Evolutionary conservation across 2,888 invertebrate genomes (phyloP), one percentile per base, ranked within the genome.

Genomic region (Diarsia rubi): DNA sequence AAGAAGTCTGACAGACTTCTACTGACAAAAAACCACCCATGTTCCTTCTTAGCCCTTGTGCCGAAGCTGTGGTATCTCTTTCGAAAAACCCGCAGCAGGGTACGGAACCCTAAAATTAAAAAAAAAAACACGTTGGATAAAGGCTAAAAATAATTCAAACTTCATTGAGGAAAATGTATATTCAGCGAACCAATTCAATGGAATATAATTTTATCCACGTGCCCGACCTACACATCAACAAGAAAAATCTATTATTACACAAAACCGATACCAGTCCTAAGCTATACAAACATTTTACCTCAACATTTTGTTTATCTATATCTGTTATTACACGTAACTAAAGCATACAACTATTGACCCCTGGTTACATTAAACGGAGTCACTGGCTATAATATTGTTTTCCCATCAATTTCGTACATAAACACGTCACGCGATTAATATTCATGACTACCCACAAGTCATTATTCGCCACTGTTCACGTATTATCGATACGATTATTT

Each of bases 401-500:
- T 81, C 78, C 79, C 83, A 85, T 85, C 83, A 86, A 86, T 86
- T 89, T 87, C 71, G 65, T 86, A 82, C 80, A 86, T 86, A 87
- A 88, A 86, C 87, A 88, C 79, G 80, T 81, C 79, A 82, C 31
- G 68, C 45, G 75, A 86, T 89, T 80, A 89, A 89, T 89, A 89
- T 89, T 89, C 89, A 89, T 88, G 86, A 83, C 63, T 66, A 73
- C 69, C 80, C 81, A 78, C 81, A 78, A 82, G 79, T 87, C 79
- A 84, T 87, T 87, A 87, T 62, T 73, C 62, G 77, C 74, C 74
- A 69, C 66, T 77, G 69, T 72, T 79, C 73, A 64, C 69, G 72
- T 79, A 77, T 76, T 81, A 87, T 78, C 73, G 66, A 75, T 69
- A 68, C 52, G 71, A 82, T 81, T 81, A 86, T 82, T 84, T 87